phyloP scores from a whole-genome alignment of 2,888 invertebrate genomes.

The Ashinkailepas kermadecensis region DNA sequence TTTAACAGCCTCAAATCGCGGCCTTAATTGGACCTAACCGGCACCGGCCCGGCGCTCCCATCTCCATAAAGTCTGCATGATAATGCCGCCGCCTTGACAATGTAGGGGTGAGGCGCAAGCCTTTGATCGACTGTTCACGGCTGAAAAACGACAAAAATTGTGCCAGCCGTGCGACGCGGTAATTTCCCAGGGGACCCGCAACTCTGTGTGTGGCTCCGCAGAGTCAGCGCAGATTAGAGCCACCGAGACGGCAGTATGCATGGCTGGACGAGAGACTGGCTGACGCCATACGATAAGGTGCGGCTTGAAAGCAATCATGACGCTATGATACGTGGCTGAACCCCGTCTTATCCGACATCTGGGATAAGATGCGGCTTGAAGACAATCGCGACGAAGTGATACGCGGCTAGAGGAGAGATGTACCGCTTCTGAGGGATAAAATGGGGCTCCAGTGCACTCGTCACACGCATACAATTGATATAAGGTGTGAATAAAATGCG shows the following conservation, averaged over 20 bases:
- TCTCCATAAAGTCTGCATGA: background rate
- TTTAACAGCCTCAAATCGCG: background rate
- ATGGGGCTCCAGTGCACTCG: no score
- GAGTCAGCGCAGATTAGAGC: background rate
- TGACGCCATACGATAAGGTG: no score
- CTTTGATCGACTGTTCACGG: conserved; percentile 1
- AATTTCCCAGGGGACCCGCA: background rate
- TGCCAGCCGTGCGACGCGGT: background rate
- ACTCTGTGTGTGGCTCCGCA: background rate
- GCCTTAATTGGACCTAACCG: conserved; percentile 14
- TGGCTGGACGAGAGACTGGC: no score
- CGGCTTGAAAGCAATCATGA: no score
- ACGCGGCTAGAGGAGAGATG: no score
- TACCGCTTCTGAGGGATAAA: no score
- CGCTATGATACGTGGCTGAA: no score
- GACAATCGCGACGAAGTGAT: no score
- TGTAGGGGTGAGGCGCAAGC: background rate
- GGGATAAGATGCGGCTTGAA: no score
- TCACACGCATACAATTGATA: no score
- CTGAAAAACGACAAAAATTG: background rate
- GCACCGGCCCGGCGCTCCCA: background rate
- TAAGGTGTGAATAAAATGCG: no score
- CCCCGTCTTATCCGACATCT: no score
- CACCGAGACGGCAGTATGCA: background rate
- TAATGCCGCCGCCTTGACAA: background rate